Base-by-base conservation (phyloP, 2,888 invertebrate species). In the Phengaris arion region DNA sequence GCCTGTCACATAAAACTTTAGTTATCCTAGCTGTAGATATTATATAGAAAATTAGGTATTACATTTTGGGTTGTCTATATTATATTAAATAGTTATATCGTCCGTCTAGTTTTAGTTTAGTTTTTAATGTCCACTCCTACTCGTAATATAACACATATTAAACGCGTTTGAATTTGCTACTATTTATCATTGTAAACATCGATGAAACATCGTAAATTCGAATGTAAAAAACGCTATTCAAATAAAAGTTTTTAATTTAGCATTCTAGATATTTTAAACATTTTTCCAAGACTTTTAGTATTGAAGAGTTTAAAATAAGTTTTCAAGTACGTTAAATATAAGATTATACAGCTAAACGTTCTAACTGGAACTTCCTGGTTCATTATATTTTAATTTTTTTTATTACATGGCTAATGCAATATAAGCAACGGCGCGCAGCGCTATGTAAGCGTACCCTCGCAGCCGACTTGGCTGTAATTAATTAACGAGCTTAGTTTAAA, bases 401-500 rank as follows among this genome's bases (percentile, higher is more conserved):
- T 74, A 78, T 79, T 78, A 79, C 75, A 81, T 77, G 78, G 77
- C 79, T 81, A 81, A 85, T 90, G 91, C 90, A 90, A 90, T 90
- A 90, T 91, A 91, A 89, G 86, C 87, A 89, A 35, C 35, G 35
- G 35, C 35, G 90, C 89, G 92, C 91, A 92, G 86, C 90, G 85
- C 87, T 91, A 91, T 88, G 87, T 91, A 91, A 87, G 87, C 85
- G 86, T 88, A 88, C 87, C 89, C 91, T 87, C 88, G 84, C 85
- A 88, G 89, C 85, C 91, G 92, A 92, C 92, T 93, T 91, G 89
- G 88, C 91, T 91, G 92, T 94, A 94, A 94, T 94, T 94, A 94
- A 94, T 94, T 94, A 94, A 94, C 94, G 93, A 93, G 94, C 94
- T 94, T 94, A 94, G 93, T 94, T 94, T 93, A 93, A 94, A 94